These are phyloP conservation scores for Pseudochromis fuscus DNA, from an alignment of 2,797 vertebrate genomes.

Conservation along the genomic window DNA sequence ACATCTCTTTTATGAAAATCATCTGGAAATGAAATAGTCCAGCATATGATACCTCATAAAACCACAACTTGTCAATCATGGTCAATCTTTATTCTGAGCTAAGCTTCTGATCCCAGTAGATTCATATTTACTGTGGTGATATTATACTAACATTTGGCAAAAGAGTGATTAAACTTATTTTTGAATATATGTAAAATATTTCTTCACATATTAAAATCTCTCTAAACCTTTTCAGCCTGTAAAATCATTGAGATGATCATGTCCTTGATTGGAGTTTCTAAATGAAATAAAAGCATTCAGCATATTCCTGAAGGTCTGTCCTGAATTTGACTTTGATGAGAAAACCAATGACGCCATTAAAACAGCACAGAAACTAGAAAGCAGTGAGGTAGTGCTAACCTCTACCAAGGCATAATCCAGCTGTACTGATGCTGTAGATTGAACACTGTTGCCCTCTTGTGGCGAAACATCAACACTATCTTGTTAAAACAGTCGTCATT, in stretches of 20 bases:
- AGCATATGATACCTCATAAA: not conserved
- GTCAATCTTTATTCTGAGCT: not conserved
- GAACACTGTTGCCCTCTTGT: too few species aligned
- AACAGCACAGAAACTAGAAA: too few species aligned
- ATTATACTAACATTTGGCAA: not conserved
- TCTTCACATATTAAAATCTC: not conserved
- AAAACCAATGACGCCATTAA: too few species aligned
- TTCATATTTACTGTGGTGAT: not conserved
- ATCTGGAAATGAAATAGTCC: not conserved
- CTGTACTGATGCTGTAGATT: too few species aligned
- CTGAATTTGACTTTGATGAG: slow-evolving; percentile 19
- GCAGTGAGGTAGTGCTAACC: too few species aligned
- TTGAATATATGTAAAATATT: not conserved
- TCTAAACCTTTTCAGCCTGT: slow-evolving; percentile 32
- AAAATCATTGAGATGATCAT: slow-evolving; percentile 1
- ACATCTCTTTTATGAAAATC: not conserved
- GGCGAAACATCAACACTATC: too few species aligned
- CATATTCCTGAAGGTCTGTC: slow-evolving; percentile 14
- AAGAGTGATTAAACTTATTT: slow-evolving; percentile 2
- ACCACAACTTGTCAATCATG: not conserved
- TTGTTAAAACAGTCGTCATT: too few species aligned
- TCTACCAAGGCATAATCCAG: too few species aligned
- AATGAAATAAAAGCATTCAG: slow-evolving; percentile 26
- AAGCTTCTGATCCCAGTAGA: not conserved
- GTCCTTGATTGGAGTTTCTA: not conserved